These are phyloP conservation scores for Myrmecophaga tridactyla DNA, from an alignment of 2,113 vertebrate genomes.

Conservation along the genomic window DNA sequence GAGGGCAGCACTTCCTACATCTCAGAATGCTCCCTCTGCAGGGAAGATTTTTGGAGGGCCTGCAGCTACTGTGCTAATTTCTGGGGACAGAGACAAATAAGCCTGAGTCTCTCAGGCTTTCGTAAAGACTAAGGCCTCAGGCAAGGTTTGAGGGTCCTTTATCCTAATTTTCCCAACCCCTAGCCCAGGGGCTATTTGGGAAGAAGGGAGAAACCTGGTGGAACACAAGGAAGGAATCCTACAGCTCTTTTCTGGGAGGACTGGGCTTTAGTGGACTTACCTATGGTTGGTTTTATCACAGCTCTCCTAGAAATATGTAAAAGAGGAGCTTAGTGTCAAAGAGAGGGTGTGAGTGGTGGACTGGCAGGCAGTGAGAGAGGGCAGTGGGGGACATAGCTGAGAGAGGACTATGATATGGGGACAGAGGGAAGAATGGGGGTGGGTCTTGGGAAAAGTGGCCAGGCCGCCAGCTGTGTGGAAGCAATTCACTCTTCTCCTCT, in stretches of 20 bases:
- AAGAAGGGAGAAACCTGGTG: neutral
- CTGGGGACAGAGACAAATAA: neutral
- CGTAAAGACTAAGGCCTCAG: neutral
- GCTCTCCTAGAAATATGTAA: neutral
- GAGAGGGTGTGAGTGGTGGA: neutral
- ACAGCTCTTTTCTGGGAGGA: neutral
- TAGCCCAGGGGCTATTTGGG: neutral
- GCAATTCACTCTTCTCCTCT: neutral
- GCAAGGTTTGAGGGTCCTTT: neutral
- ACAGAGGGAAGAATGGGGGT: neutral
- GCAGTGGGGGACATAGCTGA: neutral
- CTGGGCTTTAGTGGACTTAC: neutral
- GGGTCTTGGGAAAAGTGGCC: neutral
- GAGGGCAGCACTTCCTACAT: neutral
- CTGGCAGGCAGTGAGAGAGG: neutral
- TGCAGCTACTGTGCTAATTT: neutral
- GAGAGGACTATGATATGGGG: neutral
- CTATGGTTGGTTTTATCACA: neutral
- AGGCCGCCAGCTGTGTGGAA: neutral
- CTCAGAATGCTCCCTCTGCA: neutral
- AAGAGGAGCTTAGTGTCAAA: neutral
- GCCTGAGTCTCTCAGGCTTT: neutral
- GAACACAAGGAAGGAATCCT: neutral
- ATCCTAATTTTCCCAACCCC: neutral
- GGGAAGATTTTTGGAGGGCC: neutral